Percentiles rank a stretch among this genome's conserved stretches.
phyloP scores from a whole-genome alignment of 2,113 vertebrate genomes.

The Ia io region DNA sequence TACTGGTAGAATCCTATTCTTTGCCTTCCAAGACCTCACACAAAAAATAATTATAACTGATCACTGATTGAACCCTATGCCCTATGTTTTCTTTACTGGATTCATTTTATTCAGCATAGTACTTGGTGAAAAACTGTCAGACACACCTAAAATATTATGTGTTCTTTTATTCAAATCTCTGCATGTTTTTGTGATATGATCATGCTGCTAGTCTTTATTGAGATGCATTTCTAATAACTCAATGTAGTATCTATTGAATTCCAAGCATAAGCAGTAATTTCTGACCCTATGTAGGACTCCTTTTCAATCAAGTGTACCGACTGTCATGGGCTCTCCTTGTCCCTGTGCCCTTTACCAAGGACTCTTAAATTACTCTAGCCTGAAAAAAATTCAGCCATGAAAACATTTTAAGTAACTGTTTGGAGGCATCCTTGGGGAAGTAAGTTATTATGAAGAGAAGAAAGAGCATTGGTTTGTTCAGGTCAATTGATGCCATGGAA shows the following conservation, averaged over 20 bases:
- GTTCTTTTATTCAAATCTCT: neutral
- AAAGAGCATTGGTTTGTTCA: neutral
- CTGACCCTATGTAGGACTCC: neutral
- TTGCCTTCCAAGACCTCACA: conserved; percentile 18
- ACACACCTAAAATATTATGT: neutral
- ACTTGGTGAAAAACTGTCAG: neutral
- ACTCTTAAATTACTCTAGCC: neutral
- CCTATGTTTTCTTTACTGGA: neutral
- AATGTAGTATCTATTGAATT: neutral
- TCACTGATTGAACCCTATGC: neutral
- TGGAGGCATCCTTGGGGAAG: neutral
- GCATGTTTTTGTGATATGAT: neutral
- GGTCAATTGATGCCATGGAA: neutral
- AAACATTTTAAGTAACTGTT: neutral
- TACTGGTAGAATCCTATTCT: neutral
- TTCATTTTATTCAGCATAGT: neutral
- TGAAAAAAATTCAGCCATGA: neutral
- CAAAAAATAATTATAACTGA: neutral
- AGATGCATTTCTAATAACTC: neutral
- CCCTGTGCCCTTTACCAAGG: neutral
- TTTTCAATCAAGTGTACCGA: neutral
- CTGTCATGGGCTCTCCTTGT: neutral
- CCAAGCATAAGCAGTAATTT: neutral
- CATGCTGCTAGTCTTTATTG: neutral
- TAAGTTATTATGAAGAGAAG: neutral